Evolutionary conservation across 2,797 vertebrate species (phyloP).

Genomic region (Eospalax fontanierii): DNA sequence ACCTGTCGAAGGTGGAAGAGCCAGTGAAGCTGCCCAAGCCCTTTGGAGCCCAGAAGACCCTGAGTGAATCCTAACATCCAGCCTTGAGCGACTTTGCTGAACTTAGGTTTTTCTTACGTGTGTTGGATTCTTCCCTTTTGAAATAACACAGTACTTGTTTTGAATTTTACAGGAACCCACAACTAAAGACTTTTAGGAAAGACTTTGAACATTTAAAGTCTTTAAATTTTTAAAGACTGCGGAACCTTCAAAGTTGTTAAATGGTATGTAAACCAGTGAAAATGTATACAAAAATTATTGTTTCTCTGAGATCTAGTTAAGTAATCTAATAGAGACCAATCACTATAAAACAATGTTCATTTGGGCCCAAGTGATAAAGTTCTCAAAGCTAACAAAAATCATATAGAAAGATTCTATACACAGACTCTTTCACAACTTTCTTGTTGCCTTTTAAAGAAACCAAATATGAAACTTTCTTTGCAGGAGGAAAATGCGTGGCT

Average conservation of each 20-base stretch:
- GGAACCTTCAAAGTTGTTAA: background rate
- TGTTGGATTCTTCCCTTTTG: too few species aligned
- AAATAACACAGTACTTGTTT: too few species aligned
- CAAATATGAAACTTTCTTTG: background rate
- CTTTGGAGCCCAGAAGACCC: too few species aligned
- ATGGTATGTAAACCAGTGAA: constrained; percentile 29
- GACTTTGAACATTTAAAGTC: too few species aligned
- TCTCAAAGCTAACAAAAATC: background rate
- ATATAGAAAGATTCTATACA: background rate
- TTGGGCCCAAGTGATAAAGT: background rate
- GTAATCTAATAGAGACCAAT: background rate
- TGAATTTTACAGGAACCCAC: too few species aligned
- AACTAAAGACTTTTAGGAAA: too few species aligned
- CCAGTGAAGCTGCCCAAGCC: too few species aligned
- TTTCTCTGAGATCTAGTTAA: background rate
- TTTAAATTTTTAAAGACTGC: too few species aligned
- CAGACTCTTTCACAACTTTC: background rate
- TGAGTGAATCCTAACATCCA: too few species aligned
- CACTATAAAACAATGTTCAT: background rate
- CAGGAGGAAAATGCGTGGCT: background rate
- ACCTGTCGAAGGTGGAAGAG: too few species aligned
- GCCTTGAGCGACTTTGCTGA: too few species aligned
- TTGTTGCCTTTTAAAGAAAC: constrained; percentile 9
- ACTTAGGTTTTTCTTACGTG: too few species aligned
- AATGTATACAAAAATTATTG: background rate